phyloP scores from a whole-genome alignment of 2,888 invertebrate species.

The Heliconius sara region DNA sequence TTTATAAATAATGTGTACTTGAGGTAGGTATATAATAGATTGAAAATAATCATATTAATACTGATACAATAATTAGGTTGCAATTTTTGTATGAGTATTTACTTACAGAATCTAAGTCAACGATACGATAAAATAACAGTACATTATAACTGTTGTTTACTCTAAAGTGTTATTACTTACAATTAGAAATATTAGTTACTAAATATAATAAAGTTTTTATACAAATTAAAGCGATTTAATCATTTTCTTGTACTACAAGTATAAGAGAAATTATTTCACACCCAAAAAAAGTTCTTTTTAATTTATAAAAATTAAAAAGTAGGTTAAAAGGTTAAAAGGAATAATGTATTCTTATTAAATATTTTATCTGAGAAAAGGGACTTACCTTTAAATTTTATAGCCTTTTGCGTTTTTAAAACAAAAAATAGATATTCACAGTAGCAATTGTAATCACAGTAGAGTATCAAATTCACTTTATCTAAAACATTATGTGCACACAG shows the following conservation, averaged over 20 bases:
- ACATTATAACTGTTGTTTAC: conserved; percentile 16
- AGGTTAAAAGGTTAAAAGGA: conserved; percentile 21
- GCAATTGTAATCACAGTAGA: conserved; percentile 24
- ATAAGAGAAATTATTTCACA: neutral
- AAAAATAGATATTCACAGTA: neutral
- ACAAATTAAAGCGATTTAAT: neutral
- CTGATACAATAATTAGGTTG: neutral
- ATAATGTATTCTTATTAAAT: neutral
- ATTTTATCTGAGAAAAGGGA: neutral
- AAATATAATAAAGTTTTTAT: neutral
- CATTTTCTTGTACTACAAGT: neutral
- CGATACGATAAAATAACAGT: neutral
- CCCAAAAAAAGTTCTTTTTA: neutral
- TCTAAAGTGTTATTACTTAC: neutral
- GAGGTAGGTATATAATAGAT: neutral
- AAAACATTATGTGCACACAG: conserved; percentile 32
- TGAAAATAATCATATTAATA: neutral
- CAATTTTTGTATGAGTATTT: neutral
- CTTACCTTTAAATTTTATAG: conserved; percentile 31
- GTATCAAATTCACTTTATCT: conserved; percentile 41
- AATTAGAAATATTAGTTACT: neutral
- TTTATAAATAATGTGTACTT: neutral
- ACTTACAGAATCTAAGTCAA: neutral
- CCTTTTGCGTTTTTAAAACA: conserved; percentile 3
- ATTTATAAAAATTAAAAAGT: conserved; percentile 7